These are phyloP conservation scores for Nineta flava DNA, from an alignment of 2,888 invertebrate species.

Conservation along the genomic window DNA sequence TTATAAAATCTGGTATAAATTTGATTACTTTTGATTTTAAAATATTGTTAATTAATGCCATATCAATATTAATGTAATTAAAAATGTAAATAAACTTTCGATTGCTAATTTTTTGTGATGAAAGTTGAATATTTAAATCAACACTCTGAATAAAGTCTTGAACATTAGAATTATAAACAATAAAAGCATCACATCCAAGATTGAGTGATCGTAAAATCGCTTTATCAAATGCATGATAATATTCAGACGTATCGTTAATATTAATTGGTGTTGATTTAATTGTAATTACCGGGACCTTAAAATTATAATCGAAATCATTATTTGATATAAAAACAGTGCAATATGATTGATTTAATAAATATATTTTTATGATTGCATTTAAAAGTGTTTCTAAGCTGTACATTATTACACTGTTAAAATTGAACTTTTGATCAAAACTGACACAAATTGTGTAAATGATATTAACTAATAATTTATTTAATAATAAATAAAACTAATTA, in stretches of 20 bases:
- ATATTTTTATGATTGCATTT: too few relatives aligned
- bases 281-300: not conserved
- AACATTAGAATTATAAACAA: not conserved
- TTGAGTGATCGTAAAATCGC: not conserved
- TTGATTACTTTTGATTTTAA: not conserved
- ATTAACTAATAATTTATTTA: too few relatives aligned
- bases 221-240: not conserved
- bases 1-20: not conserved
- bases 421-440: too few relatives aligned
- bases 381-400: too few relatives aligned
- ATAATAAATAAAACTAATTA: too few relatives aligned
- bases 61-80: not conserved
- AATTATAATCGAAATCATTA: too few relatives aligned
- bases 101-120: not conserved
- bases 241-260: not conserved
- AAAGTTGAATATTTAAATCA: not conserved
- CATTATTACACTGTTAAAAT: too few relatives aligned
- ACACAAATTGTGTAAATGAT: too few relatives aligned
- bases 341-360: too few relatives aligned
- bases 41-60: not conserved
- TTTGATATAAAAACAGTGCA: not conserved
- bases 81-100: not conserved
- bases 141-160: not conserved
- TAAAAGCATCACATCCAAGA: not conserved
- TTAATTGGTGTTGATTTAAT: not conserved